Conservation (phyloP, 2,797 vertebrate genomes). For the Gallinago stenura region DNA sequence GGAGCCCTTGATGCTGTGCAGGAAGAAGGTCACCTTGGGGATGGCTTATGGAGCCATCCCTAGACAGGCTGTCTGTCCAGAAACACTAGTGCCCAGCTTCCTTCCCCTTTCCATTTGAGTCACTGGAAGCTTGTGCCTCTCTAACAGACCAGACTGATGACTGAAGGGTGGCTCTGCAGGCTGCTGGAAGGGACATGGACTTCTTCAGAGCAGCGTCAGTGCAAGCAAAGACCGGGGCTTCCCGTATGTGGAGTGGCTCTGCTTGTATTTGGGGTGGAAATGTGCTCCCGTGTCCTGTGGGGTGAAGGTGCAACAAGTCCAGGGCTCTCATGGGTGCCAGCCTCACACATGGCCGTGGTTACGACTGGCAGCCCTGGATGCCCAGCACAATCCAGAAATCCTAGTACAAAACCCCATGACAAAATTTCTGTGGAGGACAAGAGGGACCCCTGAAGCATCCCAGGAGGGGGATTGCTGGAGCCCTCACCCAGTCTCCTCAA, state of each 20-base stretch:
- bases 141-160: background rate
- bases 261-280: background rate
- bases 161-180: background rate
- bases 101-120: constrained; percentile 51
- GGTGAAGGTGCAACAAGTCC: background rate
- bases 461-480: background rate
- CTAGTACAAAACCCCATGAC: background rate
- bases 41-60: background rate
- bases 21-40: constrained; percentile 32
- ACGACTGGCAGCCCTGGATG: background rate
- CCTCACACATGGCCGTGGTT: rapidly evolving
- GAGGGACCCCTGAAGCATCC: background rate
- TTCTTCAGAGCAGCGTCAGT: background rate
- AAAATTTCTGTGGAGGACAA: background rate
- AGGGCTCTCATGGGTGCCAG: background rate
- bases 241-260: background rate
- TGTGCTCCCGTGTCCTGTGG: rapidly evolving
- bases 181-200: background rate
- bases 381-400: background rate
- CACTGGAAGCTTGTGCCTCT: constrained; percentile 38
- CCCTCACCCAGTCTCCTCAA: background rate
- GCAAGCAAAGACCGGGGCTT: rapidly evolving
- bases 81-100: background rate
- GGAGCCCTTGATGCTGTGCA: rapidly evolving
- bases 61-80: background rate